Evolutionary conservation across 35 echinoderm and acorn worm species (phyloP).

Genomic region (Lytechinus pictus): DNA sequence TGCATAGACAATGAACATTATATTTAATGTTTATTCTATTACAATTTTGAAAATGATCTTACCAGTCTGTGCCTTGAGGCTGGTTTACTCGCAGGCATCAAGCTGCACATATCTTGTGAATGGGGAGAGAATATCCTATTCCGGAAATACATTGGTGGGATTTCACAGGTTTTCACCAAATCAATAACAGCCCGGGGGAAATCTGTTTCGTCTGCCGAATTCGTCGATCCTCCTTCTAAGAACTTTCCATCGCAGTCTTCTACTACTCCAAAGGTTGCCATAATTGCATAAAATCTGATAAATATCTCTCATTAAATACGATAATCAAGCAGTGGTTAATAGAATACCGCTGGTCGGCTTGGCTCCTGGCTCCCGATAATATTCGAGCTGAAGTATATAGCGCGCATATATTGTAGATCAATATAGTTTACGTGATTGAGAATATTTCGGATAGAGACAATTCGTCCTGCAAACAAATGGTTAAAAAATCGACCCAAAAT

Average conservation of each 20-base stretch:
- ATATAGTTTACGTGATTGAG: not conserved
- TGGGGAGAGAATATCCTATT: conserved; percentile 81
- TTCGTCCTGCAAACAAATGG: not conserved
- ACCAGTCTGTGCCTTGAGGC: conserved; percentile 66
- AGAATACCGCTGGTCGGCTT: not conserved
- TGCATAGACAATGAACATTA: too few species aligned
- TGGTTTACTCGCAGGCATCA: conserved; percentile 56
- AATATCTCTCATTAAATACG: not conserved
- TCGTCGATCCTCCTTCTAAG: conserved; percentile 58
- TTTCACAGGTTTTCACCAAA: conserved; percentile 61
- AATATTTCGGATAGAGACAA: not conserved
- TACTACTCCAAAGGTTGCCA: conserved; percentile 36
- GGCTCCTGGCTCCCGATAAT: not conserved
- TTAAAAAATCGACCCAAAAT: not conserved
- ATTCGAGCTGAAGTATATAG: not conserved
- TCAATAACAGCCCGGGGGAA: conserved; percentile 64
- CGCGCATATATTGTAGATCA: not conserved
- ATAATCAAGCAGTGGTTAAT: not conserved
- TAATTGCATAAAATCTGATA: not conserved
- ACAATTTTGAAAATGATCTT: not conserved
- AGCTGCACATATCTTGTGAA: conserved; percentile 66
- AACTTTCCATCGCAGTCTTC: conserved; percentile 71
- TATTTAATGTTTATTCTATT: too few species aligned
- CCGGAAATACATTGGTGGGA: conserved; percentile 69
- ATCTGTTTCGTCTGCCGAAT: conserved; percentile 55